phyloP scores from a whole-genome alignment of 1,140 invertebrate species.

The Caenorhabditis tropicalis region DNA sequence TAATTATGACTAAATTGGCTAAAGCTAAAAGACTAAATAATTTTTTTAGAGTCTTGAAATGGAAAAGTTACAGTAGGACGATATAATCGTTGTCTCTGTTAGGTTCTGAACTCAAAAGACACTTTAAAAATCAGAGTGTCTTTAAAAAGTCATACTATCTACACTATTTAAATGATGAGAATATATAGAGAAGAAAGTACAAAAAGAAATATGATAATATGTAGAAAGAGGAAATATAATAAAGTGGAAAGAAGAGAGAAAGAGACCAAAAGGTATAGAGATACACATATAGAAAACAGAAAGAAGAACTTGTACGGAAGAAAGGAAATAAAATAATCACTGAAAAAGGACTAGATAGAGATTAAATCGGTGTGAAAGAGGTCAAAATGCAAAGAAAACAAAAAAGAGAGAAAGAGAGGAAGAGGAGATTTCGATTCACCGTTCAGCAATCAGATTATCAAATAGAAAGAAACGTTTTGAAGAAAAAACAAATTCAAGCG shows the following conservation, averaged over 20 bases:
- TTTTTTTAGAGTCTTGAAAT: not conserved
- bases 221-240: not conserved
- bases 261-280: not conserved
- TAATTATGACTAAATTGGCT: conserved; percentile 39
- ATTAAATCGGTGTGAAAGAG: not conserved
- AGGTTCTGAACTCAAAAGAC: not conserved
- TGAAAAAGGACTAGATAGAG: not conserved
- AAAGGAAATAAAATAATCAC: not conserved
- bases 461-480: not conserved
- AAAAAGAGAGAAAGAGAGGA: not conserved
- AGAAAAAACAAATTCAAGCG: not conserved
- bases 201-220: conserved; percentile 32
- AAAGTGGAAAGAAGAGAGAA: not conserved
- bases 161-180: conserved; percentile 29
- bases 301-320: not conserved
- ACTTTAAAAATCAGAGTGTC: not conserved
- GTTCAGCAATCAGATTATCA: conserved; percentile 14
- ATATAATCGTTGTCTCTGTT: not conserved
- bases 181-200: not conserved
- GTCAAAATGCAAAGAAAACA: not conserved
- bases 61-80: not conserved
- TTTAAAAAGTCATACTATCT: not conserved
- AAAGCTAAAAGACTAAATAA: conserved; percentile 35
- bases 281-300: not conserved
- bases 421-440: not conserved